Conservation (phyloP, 2,113 vertebrate genomes). For the Lota lota region DNA sequence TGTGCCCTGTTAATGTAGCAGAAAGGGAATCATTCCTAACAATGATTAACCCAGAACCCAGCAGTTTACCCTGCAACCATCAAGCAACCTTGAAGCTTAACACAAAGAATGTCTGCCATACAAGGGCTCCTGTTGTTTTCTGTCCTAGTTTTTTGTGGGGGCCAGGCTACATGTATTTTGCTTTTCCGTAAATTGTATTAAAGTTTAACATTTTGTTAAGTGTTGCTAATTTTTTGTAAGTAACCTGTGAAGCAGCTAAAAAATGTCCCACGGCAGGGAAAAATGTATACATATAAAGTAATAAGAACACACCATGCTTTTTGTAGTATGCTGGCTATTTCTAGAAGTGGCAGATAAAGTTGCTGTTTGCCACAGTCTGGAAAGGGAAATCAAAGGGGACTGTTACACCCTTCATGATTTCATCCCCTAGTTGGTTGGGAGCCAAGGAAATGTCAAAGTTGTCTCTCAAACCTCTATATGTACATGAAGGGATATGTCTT, state of each 20-base stretch:
- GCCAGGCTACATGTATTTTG: neutral
- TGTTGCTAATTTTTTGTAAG: slow-evolving; percentile 20
- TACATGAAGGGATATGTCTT: slow-evolving; percentile 32
- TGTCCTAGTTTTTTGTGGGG: neutral
- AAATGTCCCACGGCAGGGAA: too few relatives aligned
- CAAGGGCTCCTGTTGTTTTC: neutral
- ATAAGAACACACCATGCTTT: slow-evolving; percentile 37
- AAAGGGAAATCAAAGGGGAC: slow-evolving; percentile 56
- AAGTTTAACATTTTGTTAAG: neutral
- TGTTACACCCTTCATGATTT: slow-evolving; percentile 42
- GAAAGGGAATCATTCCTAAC: slow-evolving; percentile 30
- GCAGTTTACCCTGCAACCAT: slow-evolving; percentile 3
- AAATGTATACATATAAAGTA: neutral
- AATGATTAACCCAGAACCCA: slow-evolving; percentile 57
- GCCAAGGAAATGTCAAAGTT: slow-evolving; percentile 26
- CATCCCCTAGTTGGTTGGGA: slow-evolving; percentile 39
- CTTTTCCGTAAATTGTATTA: slow-evolving; percentile 12
- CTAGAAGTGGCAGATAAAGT: slow-evolving; percentile 40
- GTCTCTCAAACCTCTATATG: slow-evolving; percentile 16
- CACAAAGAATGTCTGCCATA: slow-evolving; percentile 13
- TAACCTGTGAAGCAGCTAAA: too few relatives aligned
- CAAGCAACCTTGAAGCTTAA: neutral
- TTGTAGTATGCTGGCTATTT: slow-evolving; percentile 38
- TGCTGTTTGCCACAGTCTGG: slow-evolving; percentile 50
- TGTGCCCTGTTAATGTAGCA: slow-evolving; percentile 27